Conservation (phyloP, 2,113 vertebrate species). For the Lasiurus cinereus region DNA sequence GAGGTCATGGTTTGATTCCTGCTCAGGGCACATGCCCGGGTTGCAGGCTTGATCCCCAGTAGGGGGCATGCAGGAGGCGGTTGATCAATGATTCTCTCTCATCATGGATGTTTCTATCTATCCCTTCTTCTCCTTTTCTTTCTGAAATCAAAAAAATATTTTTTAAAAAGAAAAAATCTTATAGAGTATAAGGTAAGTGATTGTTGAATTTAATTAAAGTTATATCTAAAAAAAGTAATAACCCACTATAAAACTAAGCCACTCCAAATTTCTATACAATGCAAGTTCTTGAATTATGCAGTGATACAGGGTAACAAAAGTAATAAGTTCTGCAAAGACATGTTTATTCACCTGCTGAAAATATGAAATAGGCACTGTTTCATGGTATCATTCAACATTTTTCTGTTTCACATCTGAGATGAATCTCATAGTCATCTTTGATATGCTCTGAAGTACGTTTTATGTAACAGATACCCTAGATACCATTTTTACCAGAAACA, state of each 20-base stretch:
- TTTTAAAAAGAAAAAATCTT: background rate
- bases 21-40: too few species aligned
- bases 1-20: too few species aligned
- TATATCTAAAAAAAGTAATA: background rate
- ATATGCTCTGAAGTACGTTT: background rate
- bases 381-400: background rate
- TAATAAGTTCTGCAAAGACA: background rate
- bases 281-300: background rate
- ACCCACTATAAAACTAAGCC: background rate
- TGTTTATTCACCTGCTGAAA: background rate
- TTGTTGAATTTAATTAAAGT: slow-evolving; percentile 13
- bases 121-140: too few species aligned
- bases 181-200: background rate
- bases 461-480: background rate
- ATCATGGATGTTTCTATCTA: too few species aligned
- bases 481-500: slow-evolving; percentile 31
- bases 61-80: too few species aligned
- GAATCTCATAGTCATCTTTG: background rate
- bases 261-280: background rate
- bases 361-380: background rate
- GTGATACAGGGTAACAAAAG: background rate
- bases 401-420: slow-evolving; percentile 1
- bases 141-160: too few species aligned
- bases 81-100: too few species aligned
- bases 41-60: too few species aligned